Percentiles rank a stretch among this genome's conserved stretches.
Conservation (phyloP, 2,113 vertebrate genomes). For the Panthera uncia region DNA sequence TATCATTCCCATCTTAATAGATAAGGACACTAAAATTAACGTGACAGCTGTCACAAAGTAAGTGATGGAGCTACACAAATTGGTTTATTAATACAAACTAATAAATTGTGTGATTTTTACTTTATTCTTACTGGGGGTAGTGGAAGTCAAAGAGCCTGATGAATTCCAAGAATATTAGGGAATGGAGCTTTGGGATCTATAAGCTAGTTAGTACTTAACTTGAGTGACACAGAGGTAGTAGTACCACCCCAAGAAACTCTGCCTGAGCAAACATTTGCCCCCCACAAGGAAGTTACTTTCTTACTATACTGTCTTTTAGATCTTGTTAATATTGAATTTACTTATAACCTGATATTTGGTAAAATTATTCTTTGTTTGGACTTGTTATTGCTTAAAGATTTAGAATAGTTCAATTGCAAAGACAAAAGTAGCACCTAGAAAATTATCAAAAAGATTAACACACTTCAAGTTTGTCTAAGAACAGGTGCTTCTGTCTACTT, state of each 20-base stretch:
- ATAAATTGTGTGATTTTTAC: slow-evolving; percentile 3
- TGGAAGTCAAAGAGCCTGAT: neutral
- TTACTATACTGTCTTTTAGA: neutral
- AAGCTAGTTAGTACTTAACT: neutral
- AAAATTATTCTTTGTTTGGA: neutral
- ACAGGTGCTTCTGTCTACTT: neutral
- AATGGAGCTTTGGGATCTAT: neutral
- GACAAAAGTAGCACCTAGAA: neutral
- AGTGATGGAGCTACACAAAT: neutral
- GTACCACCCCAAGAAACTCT: neutral
- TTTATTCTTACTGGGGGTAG: neutral
- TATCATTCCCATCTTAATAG: neutral
- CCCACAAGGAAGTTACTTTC: neutral
- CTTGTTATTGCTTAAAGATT: slow-evolving; percentile 11
- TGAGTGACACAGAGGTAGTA: neutral
- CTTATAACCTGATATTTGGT: neutral
- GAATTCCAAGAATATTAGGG: neutral
- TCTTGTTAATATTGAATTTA: neutral
- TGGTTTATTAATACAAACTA: neutral
- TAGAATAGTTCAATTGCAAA: neutral
- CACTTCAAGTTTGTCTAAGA: neutral
- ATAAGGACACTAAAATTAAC: neutral
- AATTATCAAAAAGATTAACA: neutral
- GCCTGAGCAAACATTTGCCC: neutral
- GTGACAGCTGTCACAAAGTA: neutral